A percentile compares a stretch with the other conserved stretches of the same genome.
Evolutionary conservation across 1,140 invertebrate genomes (phyloP).

Genomic region (Trichomalopsis sarcophagae): DNA sequence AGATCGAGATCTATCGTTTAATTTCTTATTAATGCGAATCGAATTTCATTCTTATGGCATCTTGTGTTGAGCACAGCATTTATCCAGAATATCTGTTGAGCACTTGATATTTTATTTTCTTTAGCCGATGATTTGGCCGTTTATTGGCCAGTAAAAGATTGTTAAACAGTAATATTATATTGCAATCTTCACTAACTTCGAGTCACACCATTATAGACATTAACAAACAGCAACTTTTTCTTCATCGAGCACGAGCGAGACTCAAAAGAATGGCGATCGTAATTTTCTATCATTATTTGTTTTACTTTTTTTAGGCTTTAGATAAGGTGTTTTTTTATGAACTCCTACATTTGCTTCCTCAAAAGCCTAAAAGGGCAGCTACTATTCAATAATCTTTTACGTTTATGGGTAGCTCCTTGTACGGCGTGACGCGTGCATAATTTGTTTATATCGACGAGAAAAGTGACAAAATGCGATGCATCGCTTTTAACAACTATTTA

Average conservation of each 20-base stretch:
- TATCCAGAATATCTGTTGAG: constrained; percentile 44
- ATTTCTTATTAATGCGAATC: constrained; percentile 25
- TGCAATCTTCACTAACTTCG: constrained; percentile 4
- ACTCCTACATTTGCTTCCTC: constrained; percentile 22
- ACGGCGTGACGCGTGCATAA: neutral
- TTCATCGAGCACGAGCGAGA: neutral
- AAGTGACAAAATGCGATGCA: neutral
- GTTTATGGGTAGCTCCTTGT: constrained; percentile 15
- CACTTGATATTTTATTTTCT: constrained; percentile 37
- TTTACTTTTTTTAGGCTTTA: constrained; percentile 1
- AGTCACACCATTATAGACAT: constrained; percentile 20
- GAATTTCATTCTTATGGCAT: constrained; percentile 53
- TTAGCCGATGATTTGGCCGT: neutral
- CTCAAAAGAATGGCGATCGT: constrained; percentile 13
- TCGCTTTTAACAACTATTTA: constrained; percentile 1
- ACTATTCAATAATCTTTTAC: constrained; percentile 17
- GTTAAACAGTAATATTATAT: constrained; percentile 19
- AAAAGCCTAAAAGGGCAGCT: constrained; percentile 13
- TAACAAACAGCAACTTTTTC: constrained; percentile 7
- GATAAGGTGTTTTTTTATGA: neutral
- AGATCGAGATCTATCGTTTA: constrained; percentile 54
- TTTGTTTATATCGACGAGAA: neutral
- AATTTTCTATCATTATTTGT: constrained; percentile 16
- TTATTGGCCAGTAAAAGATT: constrained; percentile 24
- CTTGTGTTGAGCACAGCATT: constrained; percentile 60